Base-by-base conservation (phyloP, 2,888 invertebrate genomes). In the Caenorhabditis macrosperma region DNA sequence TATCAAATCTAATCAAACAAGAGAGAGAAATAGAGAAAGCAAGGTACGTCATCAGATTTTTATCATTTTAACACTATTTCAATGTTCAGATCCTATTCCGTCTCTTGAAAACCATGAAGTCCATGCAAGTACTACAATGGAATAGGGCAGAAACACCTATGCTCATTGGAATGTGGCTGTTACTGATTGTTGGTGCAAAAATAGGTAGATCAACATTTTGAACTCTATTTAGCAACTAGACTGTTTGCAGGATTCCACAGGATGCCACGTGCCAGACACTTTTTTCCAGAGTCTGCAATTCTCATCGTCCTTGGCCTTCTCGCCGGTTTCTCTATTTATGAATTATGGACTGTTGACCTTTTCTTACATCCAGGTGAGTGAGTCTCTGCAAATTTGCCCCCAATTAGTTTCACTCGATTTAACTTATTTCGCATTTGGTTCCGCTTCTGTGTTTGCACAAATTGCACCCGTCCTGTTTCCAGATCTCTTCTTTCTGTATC, bases 401-500 rank as follows among this genome's bases (percentile, higher is more conserved):
- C n/a, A n/a, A n/a, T n/a, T n/a, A n/a, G n/a, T 17, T n/a, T n/a
- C n/a, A n/a, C n/a, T n/a, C n/a, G n/a, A n/a, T n/a, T n/a, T n/a
- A n/a, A n/a, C n/a, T n/a, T n/a, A n/a, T n/a, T n/a, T n/a, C n/a
- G n/a, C n/a, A n/a, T n/a, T n/a, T n/a, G n/a, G n/a, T n/a, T n/a
- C n/a, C n/a, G n/a, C n/a, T n/a, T n/a, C n/a, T n/a, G n/a, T n/a
- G n/a, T n/a, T n/a, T n/a, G n/a, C n/a, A n/a, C n/a, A n/a, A n/a
- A n/a, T n/a, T n/a, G n/a, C n/a, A n/a, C n/a, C n/a, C n/a, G n/a
- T n/a, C n/a, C n/a, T n/a, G n/a, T n/a, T n/a, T n/a, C n/a, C 97
- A 4, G 95, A 95, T 91, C 95, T 95, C 24, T 98, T 98, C 93
- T 98, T 97, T 93, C 94, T 97, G 83, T 97, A 96, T 92, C 95